Base-by-base conservation (phyloP, 2,888 invertebrate genomes). In the Tanytarsus gracilentus region DNA sequence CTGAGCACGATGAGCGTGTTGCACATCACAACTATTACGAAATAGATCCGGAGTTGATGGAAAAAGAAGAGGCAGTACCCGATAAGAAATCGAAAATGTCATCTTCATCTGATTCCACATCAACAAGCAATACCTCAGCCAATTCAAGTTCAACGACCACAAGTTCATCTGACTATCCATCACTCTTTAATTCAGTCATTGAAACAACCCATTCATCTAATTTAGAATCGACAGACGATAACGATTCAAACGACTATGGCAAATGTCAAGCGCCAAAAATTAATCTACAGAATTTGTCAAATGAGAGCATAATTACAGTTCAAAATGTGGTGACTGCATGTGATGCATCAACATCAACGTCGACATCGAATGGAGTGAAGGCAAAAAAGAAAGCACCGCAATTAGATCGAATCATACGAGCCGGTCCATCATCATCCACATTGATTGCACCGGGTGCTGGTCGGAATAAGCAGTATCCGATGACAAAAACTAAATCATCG, bases 371-470 rank as follows among this genome's bases (percentile, higher is more conserved):
- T 9, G 18, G 33, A 36, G 39, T 25, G 23, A 30, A 27, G n/a
- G 29, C 48, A 16, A 58, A 48, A 30, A 62, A 62, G 36, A 62
- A 61, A 58, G 39, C 62, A 36, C 62, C 62, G 29, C 62, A 62
- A 62, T 44, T 62, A 9, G 51, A 62, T 52, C 61, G 61, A 62
- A 51, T 62, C 16, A 56, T 61, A 58, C 65, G 64, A 61, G 63
- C 64, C 26, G 49, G 61, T 14, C 63, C 62, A 48, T 63, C 64
- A 27, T 62, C 64, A 29, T 62, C 63, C 60, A 62, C 62, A 56
- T 61, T 63, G 51, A 62, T 62, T 39, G 62, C 63, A 56, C 63
- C 63, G 61, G 56, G 58, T 62, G 59, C 49, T 25, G 58, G 62
- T 48, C 63, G 55, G 36, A 49, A 25, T 16, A 36, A 49, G 6